Evolutionary conservation across 2,113 vertebrate genomes (phyloP).

Genomic region (Stercorarius parasiticus): DNA sequence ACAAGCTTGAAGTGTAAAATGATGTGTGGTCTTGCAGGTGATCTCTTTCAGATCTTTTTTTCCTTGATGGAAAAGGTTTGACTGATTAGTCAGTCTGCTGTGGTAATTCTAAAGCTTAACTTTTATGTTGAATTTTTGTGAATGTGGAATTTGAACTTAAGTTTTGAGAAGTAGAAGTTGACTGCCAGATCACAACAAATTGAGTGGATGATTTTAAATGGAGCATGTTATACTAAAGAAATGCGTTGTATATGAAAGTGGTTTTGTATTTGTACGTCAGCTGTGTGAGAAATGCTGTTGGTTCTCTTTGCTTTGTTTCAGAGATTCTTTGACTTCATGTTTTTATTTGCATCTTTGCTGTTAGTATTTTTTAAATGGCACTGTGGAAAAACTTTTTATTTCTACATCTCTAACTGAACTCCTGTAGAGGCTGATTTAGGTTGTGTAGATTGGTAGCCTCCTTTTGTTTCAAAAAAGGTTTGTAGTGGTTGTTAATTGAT

Average conservation of each 20-base stretch:
- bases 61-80: not conserved
- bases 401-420: not conserved
- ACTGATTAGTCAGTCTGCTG: not conserved
- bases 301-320: not conserved
- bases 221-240: accelerated
- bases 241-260: not conserved
- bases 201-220: not conserved
- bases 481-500: not conserved
- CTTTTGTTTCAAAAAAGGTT: not conserved
- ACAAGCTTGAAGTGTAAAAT: not conserved
- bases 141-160: not conserved
- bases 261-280: not conserved
- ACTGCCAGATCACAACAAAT: not conserved
- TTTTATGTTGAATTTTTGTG: not conserved
- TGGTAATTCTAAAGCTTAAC: not conserved
- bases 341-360: not conserved
- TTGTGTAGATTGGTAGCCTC: not conserved
- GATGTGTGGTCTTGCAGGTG: not conserved
- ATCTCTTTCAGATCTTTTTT: not conserved
- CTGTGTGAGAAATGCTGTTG: not conserved
- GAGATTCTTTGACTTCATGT: not conserved
- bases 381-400: not conserved
- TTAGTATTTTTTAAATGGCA: not conserved
- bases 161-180: not conserved
- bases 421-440: not conserved